Evolutionary conservation across 2,888 invertebrate species (phyloP), one percentile per base, ranked within the genome.

Genomic region (Catocala nupta): DNA sequence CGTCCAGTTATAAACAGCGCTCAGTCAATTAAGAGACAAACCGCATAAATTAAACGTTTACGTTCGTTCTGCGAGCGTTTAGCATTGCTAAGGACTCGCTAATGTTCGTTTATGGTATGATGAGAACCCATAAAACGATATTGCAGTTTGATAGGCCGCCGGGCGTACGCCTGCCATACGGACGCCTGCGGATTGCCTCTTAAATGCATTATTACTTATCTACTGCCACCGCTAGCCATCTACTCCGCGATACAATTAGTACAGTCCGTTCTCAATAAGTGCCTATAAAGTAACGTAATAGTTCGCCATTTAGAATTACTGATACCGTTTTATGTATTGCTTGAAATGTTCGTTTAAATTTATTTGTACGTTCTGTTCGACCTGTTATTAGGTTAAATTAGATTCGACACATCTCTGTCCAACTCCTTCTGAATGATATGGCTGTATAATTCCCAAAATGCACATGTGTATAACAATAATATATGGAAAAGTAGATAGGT

Each of bases 111-210:
- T 77, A 77, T 71, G 81, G 80, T 82, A 83, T 86, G 84, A 87
- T 81, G 81, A 75, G 74, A 55, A 78, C 70, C 81, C 87, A 83
- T 90, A 87, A 90, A 89, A 85, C 75, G 82, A 85, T 86, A 89
- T 83, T 86, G 87, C 87, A 86, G 77, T 87, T 88, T 89, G 86
- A 90, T 88, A 88, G 86, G 84, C 65, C 57, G 59, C 81, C 74
- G 70, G 80, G 77, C 73, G 64, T 62, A 67, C 70, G 79, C 83
- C 84, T 81, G 81, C 63, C 58, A 58, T 49, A 51, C 63, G 54
- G 54, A 55, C 81, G 80, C 68, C 68, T 56, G 71, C 68, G 75
- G 83, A 86, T 83, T 76, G 86, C 81, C 82, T 77, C 81, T 86
- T 85, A 86, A 85, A 80, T 83, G 81, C 81, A 80, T 85, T 85